A percentile compares a stretch with the other conserved stretches of the same genome.
Conservation (phyloP, 2,797 vertebrate genomes). For the Tauraco hartlaubi region DNA sequence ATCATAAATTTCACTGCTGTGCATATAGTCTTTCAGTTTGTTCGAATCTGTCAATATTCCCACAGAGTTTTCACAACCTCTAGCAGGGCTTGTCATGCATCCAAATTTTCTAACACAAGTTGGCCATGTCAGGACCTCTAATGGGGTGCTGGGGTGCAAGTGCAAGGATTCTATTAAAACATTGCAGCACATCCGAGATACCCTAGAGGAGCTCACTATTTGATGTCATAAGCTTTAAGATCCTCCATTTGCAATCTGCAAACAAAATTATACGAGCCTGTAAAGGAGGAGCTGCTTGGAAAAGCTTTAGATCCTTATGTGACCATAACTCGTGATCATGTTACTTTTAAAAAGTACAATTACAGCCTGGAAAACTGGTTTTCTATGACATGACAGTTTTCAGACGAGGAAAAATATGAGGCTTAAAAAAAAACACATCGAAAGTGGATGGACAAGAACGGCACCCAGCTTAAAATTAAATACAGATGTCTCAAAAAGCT, state of each 20-base stretch:
- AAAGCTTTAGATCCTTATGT: neutral
- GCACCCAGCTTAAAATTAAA: neutral
- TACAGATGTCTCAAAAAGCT: neutral
- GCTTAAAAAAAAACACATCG: neutral
- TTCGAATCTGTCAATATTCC: neutral
- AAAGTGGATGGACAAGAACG: neutral
- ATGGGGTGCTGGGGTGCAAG: neutral
- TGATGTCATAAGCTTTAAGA: neutral
- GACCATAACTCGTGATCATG: neutral
- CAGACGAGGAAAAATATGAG: neutral
- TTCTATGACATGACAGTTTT: neutral
- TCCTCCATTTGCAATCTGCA: neutral
- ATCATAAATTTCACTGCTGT: neutral
- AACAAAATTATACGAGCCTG: neutral
- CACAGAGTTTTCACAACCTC: neutral
- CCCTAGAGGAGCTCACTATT: neutral
- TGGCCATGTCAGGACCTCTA: neutral
- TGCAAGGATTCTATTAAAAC: neutral
- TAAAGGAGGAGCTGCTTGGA: neutral
- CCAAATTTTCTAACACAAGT: neutral
- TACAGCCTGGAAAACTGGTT: neutral
- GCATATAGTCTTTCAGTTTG: neutral
- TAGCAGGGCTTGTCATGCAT: accelerated
- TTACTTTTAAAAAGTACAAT: neutral
- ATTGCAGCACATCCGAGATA: neutral